phyloP scores from a whole-genome alignment of 2,797 vertebrate species.

The Aphelocoma californica region DNA sequence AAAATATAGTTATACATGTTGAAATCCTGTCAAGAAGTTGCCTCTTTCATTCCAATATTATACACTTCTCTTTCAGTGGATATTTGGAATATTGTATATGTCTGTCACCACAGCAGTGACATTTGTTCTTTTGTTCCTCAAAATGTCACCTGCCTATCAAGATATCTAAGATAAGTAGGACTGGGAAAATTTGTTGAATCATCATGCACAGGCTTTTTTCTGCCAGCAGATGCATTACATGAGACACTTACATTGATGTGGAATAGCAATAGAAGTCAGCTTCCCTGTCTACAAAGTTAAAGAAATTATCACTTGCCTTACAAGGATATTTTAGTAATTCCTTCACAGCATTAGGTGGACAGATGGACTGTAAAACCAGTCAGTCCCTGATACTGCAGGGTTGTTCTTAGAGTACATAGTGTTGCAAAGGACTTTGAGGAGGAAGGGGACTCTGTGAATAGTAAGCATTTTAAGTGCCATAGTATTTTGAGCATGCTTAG shows the following conservation, averaged over 20 bases:
- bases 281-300: neutral
- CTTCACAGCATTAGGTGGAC: neutral
- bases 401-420: neutral
- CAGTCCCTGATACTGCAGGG: neutral
- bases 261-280: neutral
- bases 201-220: neutral
- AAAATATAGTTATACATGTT: conserved; percentile 36
- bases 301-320: neutral
- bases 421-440: neutral
- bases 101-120: conserved; percentile 34
- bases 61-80: conserved; percentile 10
- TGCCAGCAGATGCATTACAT: neutral
- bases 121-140: conserved; percentile 50
- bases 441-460: neutral
- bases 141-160: conserved; percentile 52
- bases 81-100: conserved; percentile 36
- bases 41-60: neutral
- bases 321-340: neutral
- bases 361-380: neutral
- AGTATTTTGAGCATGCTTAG: neutral
- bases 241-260: neutral
- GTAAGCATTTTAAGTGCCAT: neutral
- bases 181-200: neutral
- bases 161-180: conserved; percentile 7
- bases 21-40: conserved; percentile 20